These are phyloP conservation scores for Alosa sapidissima DNA, from an alignment of 2,797 vertebrate genomes.

Conservation along the genomic window DNA sequence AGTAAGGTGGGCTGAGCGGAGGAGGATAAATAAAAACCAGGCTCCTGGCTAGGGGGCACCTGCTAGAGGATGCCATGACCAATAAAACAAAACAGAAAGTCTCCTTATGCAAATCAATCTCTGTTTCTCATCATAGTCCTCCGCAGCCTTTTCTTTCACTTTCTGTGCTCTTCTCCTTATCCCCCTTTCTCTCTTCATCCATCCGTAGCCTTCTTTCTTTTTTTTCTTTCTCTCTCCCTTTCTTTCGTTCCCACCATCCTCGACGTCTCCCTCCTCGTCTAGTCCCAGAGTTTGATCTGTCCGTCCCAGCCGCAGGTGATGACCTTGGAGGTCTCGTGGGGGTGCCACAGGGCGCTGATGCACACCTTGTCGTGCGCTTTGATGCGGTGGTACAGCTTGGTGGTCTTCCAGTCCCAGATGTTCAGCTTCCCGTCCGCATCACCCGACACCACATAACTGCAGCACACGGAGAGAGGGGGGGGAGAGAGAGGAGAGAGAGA, in stretches of 20 bases:
- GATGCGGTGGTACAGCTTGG: constrained; percentile 95
- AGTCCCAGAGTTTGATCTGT: constrained; percentile 98
- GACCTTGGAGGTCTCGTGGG: constrained; percentile 97
- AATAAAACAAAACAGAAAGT: background rate
- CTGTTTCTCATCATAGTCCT: background rate
- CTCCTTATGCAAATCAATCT: background rate
- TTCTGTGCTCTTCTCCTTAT: background rate
- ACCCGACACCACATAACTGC: constrained; percentile 96
- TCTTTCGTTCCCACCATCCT: no score
- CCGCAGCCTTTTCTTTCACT: background rate
- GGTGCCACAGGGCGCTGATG: constrained; percentile 97
- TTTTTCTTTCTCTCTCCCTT: no score
- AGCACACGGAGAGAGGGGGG: constrained; percentile 40
- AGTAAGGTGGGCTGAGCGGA: background rate
- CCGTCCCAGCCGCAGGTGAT: constrained; percentile 98
- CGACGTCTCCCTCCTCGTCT: constrained; percentile 36
- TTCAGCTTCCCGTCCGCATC: constrained; percentile 98
- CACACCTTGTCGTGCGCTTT: constrained; percentile 99
- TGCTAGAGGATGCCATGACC: background rate
- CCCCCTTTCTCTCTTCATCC: background rate
- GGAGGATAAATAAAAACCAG: background rate
- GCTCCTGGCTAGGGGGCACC: background rate
- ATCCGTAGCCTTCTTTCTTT: background rate
- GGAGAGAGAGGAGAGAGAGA: constrained; percentile 22
- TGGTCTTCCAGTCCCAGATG: constrained; percentile 99